These are phyloP conservation scores for Tinamus major DNA, from an alignment of 2,797 vertebrate genomes.

Conservation along the genomic window DNA sequence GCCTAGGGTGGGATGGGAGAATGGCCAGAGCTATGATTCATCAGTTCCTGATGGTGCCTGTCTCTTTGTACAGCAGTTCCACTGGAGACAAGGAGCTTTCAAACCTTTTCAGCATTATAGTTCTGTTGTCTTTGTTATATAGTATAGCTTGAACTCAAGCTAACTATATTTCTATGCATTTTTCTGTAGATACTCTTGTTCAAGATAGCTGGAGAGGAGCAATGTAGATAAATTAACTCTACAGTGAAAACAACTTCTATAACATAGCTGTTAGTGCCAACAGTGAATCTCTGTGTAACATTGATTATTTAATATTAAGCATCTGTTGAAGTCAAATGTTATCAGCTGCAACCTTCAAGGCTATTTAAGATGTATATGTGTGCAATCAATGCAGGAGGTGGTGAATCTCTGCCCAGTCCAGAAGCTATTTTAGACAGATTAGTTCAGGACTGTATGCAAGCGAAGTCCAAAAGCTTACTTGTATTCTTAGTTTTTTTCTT, in stretches of 20 bases:
- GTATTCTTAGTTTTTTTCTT: constrained; percentile 4
- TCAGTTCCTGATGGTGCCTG: accelerated
- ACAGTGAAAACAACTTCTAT: not conserved
- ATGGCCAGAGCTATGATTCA: not conserved
- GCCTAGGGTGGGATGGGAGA: not conserved
- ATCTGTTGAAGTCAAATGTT: not conserved
- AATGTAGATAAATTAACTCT: not conserved
- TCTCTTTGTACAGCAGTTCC: not conserved
- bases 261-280: not conserved
- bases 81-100: not conserved
- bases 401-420: not conserved
- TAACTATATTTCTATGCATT: not conserved
- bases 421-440: not conserved
- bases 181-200: not conserved
- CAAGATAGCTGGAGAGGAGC: not conserved
- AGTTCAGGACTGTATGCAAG: not conserved
- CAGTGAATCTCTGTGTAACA: accelerated
- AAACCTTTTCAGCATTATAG: not conserved
- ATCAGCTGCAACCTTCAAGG: not conserved
- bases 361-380: not conserved
- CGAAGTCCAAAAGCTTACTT: not conserved
- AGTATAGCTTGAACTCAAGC: not conserved
- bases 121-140: not conserved
- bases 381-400: not conserved
- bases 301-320: not conserved